These are phyloP conservation scores for Agrilus biguttatus DNA, from an alignment of 2,888 invertebrate genomes.

Conservation along the genomic window DNA sequence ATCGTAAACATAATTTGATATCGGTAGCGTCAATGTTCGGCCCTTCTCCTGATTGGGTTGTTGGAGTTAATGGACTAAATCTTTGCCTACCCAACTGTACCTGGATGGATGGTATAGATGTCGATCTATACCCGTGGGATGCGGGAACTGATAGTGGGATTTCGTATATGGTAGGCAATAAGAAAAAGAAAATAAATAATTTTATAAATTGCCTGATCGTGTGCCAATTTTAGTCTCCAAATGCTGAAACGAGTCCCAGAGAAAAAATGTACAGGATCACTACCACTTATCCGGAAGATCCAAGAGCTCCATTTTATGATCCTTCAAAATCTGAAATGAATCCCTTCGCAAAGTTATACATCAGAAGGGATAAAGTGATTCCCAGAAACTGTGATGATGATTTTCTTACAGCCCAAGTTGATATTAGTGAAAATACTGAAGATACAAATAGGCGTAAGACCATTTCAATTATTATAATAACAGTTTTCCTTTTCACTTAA, in stretches of 20 bases:
- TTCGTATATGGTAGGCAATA: conserved; percentile 75
- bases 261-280: conserved; percentile 84
- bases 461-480: background rate
- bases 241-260: conserved; percentile 59
- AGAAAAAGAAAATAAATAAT: conserved; percentile 6
- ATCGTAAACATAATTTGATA: conserved; percentile 70
- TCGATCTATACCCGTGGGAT: conserved; percentile 89
- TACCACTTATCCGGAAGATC: conserved; percentile 79
- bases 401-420: conserved; percentile 42
- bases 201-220: background rate
- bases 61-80: conserved; percentile 79
- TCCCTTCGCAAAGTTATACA: conserved; percentile 71
- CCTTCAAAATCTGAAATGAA: conserved; percentile 40
- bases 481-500: background rate
- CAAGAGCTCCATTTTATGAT: conserved; percentile 84
- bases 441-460: conserved; percentile 50
- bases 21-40: conserved; percentile 83
- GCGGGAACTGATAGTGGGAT: conserved; percentile 92
- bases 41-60: conserved; percentile 97
- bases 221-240: conserved; percentile 49
- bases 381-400: conserved; percentile 59
- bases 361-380: conserved; percentile 60
- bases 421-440: conserved; percentile 54
- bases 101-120: conserved; percentile 71
- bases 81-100: conserved; percentile 80